Evolutionary conservation across 92 coral and sea anemone species (phyloP).

Genomic region (Epizoanthus ramosus): DNA sequence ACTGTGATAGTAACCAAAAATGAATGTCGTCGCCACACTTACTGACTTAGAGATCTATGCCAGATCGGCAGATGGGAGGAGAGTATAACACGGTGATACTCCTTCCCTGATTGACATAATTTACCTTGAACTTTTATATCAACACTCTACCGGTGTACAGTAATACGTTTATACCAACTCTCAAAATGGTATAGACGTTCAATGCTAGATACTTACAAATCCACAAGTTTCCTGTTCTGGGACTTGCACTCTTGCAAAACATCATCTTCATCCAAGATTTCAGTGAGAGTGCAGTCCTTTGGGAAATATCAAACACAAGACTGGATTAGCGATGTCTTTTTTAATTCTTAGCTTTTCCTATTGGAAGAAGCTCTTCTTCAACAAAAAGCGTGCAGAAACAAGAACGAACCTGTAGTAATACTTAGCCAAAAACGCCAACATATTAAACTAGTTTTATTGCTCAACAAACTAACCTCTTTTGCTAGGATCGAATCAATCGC

Average conservation of each 20-base stretch:
- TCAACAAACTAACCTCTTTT: conserved; percentile 79
- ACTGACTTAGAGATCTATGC: too few species aligned
- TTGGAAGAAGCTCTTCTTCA: conserved; percentile 1
- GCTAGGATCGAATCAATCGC: conserved; percentile 91
- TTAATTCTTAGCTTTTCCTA: not conserved
- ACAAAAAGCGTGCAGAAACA: conserved; percentile 1
- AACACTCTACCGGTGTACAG: conserved; percentile 5
- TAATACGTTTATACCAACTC: not conserved
- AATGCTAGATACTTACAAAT: conserved; percentile 79
- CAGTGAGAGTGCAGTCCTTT: conserved; percentile 91
- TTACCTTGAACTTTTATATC: not conserved
- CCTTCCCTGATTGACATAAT: not conserved
- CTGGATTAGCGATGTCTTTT: not conserved
- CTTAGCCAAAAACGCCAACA: not conserved
- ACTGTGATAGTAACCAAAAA: too few species aligned
- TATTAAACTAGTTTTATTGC: not conserved
- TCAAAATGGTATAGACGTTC: not conserved
- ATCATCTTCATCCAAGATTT: conserved; percentile 96
- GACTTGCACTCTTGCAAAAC: conserved; percentile 99
- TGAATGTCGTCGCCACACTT: too few species aligned
- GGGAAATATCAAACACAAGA: not conserved
- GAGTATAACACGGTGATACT: too few species aligned
- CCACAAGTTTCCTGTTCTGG: conserved; percentile 95
- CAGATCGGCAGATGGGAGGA: too few species aligned
- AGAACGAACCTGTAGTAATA: not conserved